Evolutionary conservation across 2,797 vertebrate species (phyloP).

Genomic region (Esox masquinongy): DNA sequence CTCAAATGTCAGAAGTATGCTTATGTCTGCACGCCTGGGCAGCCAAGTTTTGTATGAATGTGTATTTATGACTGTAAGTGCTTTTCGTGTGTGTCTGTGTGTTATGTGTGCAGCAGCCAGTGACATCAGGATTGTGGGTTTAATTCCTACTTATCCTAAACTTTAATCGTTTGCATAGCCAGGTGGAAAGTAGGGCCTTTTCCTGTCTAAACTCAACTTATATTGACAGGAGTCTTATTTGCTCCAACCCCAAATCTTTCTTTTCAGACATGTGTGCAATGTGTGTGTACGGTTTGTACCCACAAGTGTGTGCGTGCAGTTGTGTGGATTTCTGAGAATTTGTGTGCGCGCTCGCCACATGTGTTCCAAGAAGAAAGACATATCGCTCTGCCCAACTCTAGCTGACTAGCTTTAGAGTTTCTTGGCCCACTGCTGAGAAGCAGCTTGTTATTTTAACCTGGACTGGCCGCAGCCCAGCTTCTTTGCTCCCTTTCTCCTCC

Average conservation of each 20-base stretch:
- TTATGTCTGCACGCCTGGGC: not conserved
- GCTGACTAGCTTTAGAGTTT: not conserved
- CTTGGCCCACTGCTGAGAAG: constrained; percentile 13
- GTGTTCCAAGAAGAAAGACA: constrained; percentile 31
- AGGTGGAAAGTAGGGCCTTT: too few species aligned
- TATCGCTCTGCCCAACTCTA: not conserved
- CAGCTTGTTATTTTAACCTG: constrained; percentile 73
- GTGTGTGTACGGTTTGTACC: not conserved
- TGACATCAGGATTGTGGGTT: not conserved
- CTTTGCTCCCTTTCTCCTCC: not conserved
- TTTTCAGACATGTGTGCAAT: not conserved
- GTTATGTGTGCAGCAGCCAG: not conserved
- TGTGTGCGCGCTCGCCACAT: not conserved
- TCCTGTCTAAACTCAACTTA: too few species aligned
- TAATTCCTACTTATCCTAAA: not conserved
- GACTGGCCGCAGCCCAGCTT: constrained; percentile 48
- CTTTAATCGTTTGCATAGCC: too few species aligned
- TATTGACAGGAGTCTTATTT: too few species aligned
- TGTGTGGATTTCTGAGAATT: not conserved
- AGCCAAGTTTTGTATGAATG: too few species aligned
- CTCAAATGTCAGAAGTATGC: constrained; percentile 3
- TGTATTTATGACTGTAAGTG: not conserved
- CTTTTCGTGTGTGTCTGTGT: not conserved
- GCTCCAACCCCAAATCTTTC: too few species aligned
- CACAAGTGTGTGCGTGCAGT: not conserved